Percentiles rank a stretch among this genome's conserved stretches.
Evolutionary conservation across 2,797 vertebrate genomes (phyloP).

Genomic region (Falco columbarius): DNA sequence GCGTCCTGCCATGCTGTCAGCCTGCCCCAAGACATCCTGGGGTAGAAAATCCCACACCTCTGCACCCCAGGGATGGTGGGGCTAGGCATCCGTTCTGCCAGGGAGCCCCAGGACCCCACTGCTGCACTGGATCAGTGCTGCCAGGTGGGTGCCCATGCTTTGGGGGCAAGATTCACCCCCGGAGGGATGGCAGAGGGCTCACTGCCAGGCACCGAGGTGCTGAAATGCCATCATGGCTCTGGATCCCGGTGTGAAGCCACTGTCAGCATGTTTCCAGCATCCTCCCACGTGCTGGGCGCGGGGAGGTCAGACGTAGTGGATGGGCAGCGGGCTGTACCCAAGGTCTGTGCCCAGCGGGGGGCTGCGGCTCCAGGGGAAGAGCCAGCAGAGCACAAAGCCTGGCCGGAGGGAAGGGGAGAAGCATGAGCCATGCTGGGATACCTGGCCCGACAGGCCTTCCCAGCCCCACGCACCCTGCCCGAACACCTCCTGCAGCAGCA

Average conservation of each 20-base stretch:
- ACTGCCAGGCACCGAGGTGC: not conserved
- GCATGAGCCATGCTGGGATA: accelerated
- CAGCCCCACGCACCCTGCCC: slow-evolving; percentile 6
- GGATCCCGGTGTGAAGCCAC: accelerated
- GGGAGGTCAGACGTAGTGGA: slow-evolving; percentile 78
- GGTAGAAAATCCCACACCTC: not conserved
- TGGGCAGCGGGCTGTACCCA: slow-evolving; percentile 81
- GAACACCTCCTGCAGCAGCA: slow-evolving; percentile 82
- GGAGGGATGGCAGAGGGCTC: not conserved
- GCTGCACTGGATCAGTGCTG: not conserved
- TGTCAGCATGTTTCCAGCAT: not conserved
- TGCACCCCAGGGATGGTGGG: no score
- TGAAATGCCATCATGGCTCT: not conserved
- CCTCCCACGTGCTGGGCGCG: not conserved
- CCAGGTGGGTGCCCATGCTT: not conserved
- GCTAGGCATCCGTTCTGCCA: not conserved
- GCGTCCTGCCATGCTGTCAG: not conserved
- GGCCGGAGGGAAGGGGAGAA: not conserved
- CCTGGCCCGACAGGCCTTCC: not conserved
- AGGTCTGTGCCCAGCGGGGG: slow-evolving; percentile 71
- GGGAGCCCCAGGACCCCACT: not conserved
- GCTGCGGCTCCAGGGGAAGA: slow-evolving; percentile 68
- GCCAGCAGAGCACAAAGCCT: slow-evolving; percentile 59
- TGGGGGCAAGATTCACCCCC: not conserved
- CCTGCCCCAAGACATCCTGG: accelerated